A percentile compares a stretch with the other conserved stretches of the same genome.
These are phyloP conservation scores for Sesamia inferens DNA, from an alignment of 2,888 invertebrate genomes.

Conservation along the genomic window DNA sequence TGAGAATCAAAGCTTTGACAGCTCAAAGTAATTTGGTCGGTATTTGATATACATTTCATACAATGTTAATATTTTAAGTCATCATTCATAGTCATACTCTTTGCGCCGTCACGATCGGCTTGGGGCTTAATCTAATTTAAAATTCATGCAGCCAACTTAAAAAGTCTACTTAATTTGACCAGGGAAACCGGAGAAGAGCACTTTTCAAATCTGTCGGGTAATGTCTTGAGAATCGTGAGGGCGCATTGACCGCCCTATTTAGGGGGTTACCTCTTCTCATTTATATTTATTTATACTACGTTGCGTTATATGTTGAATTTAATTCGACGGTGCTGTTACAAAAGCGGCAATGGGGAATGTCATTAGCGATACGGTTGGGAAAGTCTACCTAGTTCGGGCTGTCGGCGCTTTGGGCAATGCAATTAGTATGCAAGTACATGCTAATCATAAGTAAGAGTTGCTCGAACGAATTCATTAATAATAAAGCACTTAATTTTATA, in stretches of 20 bases:
- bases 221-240: slow-evolving; percentile 83
- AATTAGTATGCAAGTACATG: slow-evolving; percentile 59
- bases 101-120: slow-evolving; percentile 87
- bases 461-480: slow-evolving; percentile 55
- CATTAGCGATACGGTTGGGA: slow-evolving; percentile 63
- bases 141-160: slow-evolving; percentile 84
- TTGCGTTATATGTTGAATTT: slow-evolving; percentile 68
- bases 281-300: slow-evolving; percentile 72
- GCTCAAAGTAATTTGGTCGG: slow-evolving; percentile 67
- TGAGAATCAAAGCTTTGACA: slow-evolving; percentile 47
- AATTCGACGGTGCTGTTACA: slow-evolving; percentile 62
- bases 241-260: slow-evolving; percentile 85
- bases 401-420: slow-evolving; percentile 43
- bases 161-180: slow-evolving; percentile 79
- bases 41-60: slow-evolving; percentile 67
- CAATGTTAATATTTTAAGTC: slow-evolving; percentile 74
- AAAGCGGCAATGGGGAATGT: slow-evolving; percentile 60
- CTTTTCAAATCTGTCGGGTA: slow-evolving; percentile 77
- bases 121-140: slow-evolving; percentile 86
- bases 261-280: slow-evolving; percentile 78
- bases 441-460: slow-evolving; percentile 55
- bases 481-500: slow-evolving; percentile 48
- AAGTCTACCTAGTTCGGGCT: slow-evolving; percentile 43
- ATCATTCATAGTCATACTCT: slow-evolving; percentile 88
- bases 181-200: slow-evolving; percentile 65